Evolutionary conservation across 2,797 vertebrate genomes (phyloP).

Genomic region (Amphiprion clarkii): DNA sequence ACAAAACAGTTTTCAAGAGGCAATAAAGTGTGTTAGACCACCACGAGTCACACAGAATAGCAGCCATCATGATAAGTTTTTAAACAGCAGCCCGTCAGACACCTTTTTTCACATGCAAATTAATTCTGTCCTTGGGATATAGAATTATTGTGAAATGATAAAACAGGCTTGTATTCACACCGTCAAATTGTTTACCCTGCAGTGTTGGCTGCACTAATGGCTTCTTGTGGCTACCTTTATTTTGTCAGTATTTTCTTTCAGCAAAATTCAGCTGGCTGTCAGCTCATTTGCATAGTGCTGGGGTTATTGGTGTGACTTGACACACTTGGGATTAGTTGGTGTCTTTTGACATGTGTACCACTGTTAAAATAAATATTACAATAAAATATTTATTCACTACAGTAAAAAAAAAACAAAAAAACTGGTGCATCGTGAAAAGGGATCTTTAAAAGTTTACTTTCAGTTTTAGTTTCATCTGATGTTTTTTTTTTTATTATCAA

Average conservation of each 20-base stretch:
- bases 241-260: constrained; percentile 23
- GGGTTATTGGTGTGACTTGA: constrained; percentile 10
- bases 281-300: constrained; percentile 41
- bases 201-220: constrained; percentile 13
- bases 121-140: constrained; percentile 12
- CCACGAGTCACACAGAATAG: constrained; percentile 10
- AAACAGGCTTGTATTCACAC: constrained; percentile 10
- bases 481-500: constrained; percentile 31
- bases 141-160: constrained; percentile 18
- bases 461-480: constrained; percentile 32
- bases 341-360: constrained; percentile 11
- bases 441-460: constrained; percentile 16
- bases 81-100: background rate
- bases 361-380: too few species aligned
- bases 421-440: background rate
- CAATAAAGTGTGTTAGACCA: constrained; percentile 30
- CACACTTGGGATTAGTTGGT: constrained; percentile 16
- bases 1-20: constrained; percentile 29
- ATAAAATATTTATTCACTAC: constrained; percentile 14
- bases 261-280: constrained; percentile 19
- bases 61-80: constrained; percentile 11
- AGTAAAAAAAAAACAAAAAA: background rate
- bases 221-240: constrained; percentile 21
- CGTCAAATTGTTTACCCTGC: constrained; percentile 15
- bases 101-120: constrained; percentile 14